These are phyloP conservation scores for Nephotettix cincticeps DNA, from an alignment of 1,140 invertebrate genomes.

Conservation along the genomic window DNA sequence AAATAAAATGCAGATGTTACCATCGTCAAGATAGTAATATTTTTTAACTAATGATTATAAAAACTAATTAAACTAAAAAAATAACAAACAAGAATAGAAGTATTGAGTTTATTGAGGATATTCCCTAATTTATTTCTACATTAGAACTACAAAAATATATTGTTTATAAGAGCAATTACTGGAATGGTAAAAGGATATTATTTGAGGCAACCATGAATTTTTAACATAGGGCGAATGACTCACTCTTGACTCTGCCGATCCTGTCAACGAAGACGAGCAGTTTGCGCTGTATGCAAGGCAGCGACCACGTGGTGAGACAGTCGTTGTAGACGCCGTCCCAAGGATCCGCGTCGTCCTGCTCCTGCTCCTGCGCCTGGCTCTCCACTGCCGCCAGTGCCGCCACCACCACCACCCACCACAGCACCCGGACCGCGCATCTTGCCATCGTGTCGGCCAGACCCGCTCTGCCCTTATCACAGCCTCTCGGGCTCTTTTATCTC, in stretches of 20 bases:
- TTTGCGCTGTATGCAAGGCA: slow-evolving; percentile 40
- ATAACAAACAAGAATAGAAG: too few relatives aligned
- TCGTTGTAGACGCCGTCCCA: slow-evolving; percentile 37
- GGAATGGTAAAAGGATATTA: too few relatives aligned
- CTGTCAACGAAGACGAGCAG: slow-evolving; percentile 38
- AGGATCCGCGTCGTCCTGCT: not conserved
- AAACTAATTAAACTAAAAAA: too few relatives aligned
- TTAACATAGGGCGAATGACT: too few relatives aligned
- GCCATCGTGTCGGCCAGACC: not conserved
- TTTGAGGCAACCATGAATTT: too few relatives aligned
- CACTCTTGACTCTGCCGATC: slow-evolving; percentile 4
- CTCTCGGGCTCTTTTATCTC: slow-evolving; percentile 2
- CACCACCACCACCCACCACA: not conserved
- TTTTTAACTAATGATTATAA: too few relatives aligned
- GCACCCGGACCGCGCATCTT: not conserved
- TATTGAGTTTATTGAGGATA: too few relatives aligned
- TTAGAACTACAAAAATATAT: too few relatives aligned
- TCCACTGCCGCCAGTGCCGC: not conserved
- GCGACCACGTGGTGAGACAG: slow-evolving; percentile 36
- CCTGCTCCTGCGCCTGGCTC: not conserved
- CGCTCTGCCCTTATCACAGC: not conserved
- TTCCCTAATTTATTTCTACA: too few relatives aligned
- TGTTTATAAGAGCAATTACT: too few relatives aligned
- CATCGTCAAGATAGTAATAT: too few relatives aligned
- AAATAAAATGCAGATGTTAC: too few relatives aligned